Conservation (phyloP, 1,140 invertebrate species). For the Cheumatopsyche charites region DNA sequence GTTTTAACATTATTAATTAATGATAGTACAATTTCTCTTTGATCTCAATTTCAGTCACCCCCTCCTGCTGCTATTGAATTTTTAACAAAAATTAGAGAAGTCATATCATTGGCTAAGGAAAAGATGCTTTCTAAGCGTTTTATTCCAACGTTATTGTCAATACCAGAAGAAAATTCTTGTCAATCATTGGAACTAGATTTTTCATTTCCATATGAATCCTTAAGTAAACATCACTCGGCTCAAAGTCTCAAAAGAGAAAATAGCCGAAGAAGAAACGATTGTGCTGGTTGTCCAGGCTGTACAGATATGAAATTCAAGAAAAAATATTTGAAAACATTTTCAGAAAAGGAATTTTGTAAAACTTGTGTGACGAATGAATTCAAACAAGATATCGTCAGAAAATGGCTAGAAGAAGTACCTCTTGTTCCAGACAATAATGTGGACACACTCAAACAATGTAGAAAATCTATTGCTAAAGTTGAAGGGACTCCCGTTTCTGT, state of each 20-base stretch:
- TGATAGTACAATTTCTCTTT: too few species aligned
- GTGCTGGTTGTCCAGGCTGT: conserved; percentile 72
- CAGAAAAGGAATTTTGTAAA: conserved; percentile 60
- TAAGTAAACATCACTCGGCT: conserved; percentile 34
- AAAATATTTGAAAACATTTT: conserved; percentile 49
- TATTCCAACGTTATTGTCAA: conserved; percentile 77
- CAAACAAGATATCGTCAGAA: conserved; percentile 61
- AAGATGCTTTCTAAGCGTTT: conserved; percentile 86
- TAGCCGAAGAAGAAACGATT: conserved; percentile 60
- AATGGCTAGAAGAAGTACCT: conserved; percentile 80
- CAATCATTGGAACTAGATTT: conserved; percentile 50
- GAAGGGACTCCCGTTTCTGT: conserved; percentile 56
- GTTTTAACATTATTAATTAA: conserved; percentile 5
- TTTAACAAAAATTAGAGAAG: conserved; percentile 83
- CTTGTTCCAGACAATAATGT: conserved; percentile 50
- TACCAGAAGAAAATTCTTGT: conserved; percentile 76
- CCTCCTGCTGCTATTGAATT: conserved; percentile 87
- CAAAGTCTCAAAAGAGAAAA: conserved; percentile 64
- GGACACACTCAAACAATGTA: conserved; percentile 35
- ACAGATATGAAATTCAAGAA: conserved; percentile 54
- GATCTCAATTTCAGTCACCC: conserved; percentile 71
- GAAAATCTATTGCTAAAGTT: conserved; percentile 57
- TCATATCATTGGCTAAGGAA: conserved; percentile 83
- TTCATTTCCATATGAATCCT: conserved; percentile 33
- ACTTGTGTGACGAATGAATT: conserved; percentile 63